These are phyloP conservation scores for Corynorhinus townsendii DNA, from an alignment of 2,113 vertebrate species.

Conservation along the genomic window DNA sequence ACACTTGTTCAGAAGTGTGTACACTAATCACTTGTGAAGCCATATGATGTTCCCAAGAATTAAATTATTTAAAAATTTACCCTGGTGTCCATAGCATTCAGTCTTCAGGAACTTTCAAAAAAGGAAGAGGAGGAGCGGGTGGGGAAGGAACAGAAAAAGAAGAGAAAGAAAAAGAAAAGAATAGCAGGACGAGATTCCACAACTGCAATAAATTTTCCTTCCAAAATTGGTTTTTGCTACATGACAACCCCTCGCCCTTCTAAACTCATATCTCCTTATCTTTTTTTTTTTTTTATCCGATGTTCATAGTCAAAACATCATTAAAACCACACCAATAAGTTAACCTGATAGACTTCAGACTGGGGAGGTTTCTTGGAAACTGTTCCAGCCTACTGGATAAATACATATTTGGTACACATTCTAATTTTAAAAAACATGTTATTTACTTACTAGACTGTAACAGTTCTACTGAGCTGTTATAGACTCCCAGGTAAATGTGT, in stretches of 20 bases:
- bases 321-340: slow-evolving; percentile 22
- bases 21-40: not conserved
- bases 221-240: slow-evolving; percentile 4
- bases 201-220: not conserved
- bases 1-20: not conserved
- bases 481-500: slow-evolving; percentile 62
- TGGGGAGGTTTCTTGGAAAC: not conserved
- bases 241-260: not conserved
- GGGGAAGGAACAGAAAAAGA: too few relatives aligned
- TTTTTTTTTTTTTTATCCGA: not conserved
- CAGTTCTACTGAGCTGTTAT: slow-evolving; percentile 22
- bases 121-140: fast-evolving
- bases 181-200: not conserved
- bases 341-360: not conserved
- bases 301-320: slow-evolving; percentile 36
- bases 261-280: not conserved
- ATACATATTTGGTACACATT: slow-evolving; percentile 57
- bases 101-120: not conserved
- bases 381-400: slow-evolving; percentile 58
- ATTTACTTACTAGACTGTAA: slow-evolving; percentile 68
- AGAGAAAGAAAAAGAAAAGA: not conserved
- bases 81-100: not conserved
- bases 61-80: not conserved
- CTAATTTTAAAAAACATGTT: slow-evolving; percentile 66
- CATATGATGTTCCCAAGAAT: not conserved